Percentiles rank a stretch among this genome's conserved stretches.
These are phyloP conservation scores for Setophaga petechia DNA, from an alignment of 2,113 vertebrate genomes.

Conservation along the genomic window DNA sequence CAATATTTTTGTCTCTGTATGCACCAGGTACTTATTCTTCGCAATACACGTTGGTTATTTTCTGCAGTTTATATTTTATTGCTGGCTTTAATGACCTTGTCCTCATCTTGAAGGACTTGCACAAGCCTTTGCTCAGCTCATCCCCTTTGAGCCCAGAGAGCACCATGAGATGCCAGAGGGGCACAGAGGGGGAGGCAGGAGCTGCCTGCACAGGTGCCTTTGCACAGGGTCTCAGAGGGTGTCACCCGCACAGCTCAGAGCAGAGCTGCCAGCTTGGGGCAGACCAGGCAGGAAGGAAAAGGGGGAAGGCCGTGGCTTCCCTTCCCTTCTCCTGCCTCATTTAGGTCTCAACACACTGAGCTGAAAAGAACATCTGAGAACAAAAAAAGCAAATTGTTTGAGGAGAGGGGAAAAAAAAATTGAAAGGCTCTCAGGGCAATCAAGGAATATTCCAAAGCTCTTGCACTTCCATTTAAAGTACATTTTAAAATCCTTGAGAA, in stretches of 20 bases:
- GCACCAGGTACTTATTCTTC: not conserved
- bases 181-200: not conserved
- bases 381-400: not conserved
- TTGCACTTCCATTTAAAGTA: not conserved
- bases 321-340: not conserved
- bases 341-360: not conserved
- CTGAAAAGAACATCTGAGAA: not conserved
- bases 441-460: not conserved
- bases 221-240: too few relatives aligned
- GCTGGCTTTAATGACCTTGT: not conserved
- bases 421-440: not conserved
- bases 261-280: not conserved
- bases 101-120: not conserved
- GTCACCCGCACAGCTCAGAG: not conserved
- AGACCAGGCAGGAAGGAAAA: not conserved
- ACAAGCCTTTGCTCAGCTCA: not conserved
- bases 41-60: not conserved
- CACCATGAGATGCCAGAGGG: accelerated
- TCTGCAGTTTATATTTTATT: not conserved
- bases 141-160: not conserved
- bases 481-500: not conserved
- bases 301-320: accelerated
- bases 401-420: not conserved
- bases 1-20: not conserved
- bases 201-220: accelerated